These are phyloP conservation scores for Picus viridis DNA, from an alignment of 2,797 vertebrate species.

Conservation along the genomic window DNA sequence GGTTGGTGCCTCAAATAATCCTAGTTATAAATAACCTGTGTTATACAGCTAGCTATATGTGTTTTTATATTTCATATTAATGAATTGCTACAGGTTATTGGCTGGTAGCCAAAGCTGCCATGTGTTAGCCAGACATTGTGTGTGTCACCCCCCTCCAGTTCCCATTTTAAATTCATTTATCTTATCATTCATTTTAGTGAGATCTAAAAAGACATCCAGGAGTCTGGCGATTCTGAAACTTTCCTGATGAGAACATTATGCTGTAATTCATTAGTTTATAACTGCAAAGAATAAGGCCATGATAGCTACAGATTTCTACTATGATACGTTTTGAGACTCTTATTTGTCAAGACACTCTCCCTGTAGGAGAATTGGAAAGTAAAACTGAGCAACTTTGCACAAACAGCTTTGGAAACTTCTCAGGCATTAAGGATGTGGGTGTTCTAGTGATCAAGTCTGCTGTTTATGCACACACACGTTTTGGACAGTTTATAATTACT, in stretches of 20 bases:
- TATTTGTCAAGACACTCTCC: background rate
- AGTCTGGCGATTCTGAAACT: slow-evolving; percentile 43
- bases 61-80: slow-evolving; percentile 58
- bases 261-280: slow-evolving; percentile 39
- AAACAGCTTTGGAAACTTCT: background rate
- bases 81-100: slow-evolving; percentile 57
- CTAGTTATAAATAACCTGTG: slow-evolving; percentile 49
- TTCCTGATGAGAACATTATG: slow-evolving; percentile 52
- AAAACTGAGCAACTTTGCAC: background rate
- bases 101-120: slow-evolving; percentile 54
- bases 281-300: slow-evolving; percentile 13
- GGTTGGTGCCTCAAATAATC: slow-evolving; percentile 53
- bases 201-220: slow-evolving; percentile 56
- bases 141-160: slow-evolving; percentile 13
- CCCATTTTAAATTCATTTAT: slow-evolving; percentile 54
- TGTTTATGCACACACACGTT: background rate
- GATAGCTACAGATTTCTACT: slow-evolving; percentile 5
- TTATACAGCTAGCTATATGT: slow-evolving; percentile 12
- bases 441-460: background rate
- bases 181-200: slow-evolving; percentile 65
- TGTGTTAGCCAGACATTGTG: slow-evolving; percentile 53
- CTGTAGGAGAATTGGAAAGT: background rate
- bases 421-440: background rate
- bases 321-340: background rate
- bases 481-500: background rate